Conservation (phyloP, 2,888 invertebrate species). For the Rhyacophila evoluta region DNA sequence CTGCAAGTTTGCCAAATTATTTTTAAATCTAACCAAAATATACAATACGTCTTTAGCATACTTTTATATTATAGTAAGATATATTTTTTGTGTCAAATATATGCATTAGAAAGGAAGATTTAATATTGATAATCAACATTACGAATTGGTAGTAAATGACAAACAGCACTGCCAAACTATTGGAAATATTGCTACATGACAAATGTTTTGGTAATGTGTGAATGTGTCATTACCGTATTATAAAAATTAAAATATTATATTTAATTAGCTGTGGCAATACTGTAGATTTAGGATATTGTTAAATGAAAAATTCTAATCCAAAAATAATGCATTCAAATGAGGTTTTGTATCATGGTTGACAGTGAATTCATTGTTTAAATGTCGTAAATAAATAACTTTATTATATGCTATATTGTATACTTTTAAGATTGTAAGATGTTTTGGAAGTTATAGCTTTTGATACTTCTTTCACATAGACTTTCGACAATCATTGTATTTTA, state of each 20-base stretch:
- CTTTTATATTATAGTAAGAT: background rate
- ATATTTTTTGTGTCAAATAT: constrained; percentile 3
- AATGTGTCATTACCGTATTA: background rate
- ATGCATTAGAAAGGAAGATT: background rate
- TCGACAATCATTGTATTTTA: too few relatives aligned
- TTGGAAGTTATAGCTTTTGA: too few relatives aligned
- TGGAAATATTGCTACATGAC: background rate
- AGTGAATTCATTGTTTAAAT: too few relatives aligned
- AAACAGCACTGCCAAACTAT: too few relatives aligned
- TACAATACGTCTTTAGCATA: constrained; percentile 3
- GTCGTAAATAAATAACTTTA: too few relatives aligned
- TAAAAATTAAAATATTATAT: background rate
- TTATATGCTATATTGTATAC: too few relatives aligned
- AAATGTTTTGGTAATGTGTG: background rate
- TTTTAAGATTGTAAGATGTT: too few relatives aligned
- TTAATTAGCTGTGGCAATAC: background rate
- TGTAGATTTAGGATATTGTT: background rate
- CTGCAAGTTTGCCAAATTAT: constrained; percentile 14
- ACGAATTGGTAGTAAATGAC: background rate
- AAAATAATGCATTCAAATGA: too few relatives aligned
- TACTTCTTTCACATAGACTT: too few relatives aligned
- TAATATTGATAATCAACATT: background rate
- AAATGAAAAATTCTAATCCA: too few relatives aligned
- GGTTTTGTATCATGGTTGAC: too few relatives aligned
- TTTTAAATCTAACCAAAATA: constrained; percentile 22